These are phyloP conservation scores for Temnothorax nylanderi DNA, from an alignment of 1,140 invertebrate species.

Conservation along the genomic window DNA sequence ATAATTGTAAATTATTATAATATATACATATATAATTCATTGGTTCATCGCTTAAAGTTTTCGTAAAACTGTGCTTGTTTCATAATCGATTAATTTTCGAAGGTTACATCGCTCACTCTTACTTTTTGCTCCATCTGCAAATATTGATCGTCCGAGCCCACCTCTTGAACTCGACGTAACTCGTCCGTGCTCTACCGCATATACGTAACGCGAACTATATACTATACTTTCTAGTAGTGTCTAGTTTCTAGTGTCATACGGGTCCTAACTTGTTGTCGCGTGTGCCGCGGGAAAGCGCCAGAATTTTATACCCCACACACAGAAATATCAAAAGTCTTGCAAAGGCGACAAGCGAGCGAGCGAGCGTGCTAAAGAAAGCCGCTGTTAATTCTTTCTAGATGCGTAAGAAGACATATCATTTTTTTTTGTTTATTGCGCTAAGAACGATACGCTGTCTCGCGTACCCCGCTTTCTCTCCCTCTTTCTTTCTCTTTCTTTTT, in stretches of 20 bases:
- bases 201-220: constrained; percentile 74
- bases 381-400: constrained; percentile 72
- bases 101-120: not conserved
- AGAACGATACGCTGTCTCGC: constrained; percentile 17
- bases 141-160: constrained; percentile 27
- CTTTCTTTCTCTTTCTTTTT: constrained; percentile 2
- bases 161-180: constrained; percentile 28
- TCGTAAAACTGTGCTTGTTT: not conserved
- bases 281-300: constrained; percentile 12
- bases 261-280: constrained; percentile 40
- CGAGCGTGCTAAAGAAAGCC: not conserved
- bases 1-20: not conserved
- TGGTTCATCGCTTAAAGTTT: not conserved
- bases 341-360: not conserved
- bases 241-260: constrained; percentile 43
- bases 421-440: constrained; percentile 18
- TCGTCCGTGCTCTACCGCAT: constrained; percentile 64
- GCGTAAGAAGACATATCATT: constrained; percentile 79
- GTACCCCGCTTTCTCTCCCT: constrained; percentile 45
- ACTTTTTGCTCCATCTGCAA: not conserved
- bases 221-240: constrained; percentile 70
- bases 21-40: not conserved
- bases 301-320: constrained; percentile 18
- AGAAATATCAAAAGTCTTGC: constrained; percentile 57
- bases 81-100: not conserved